Evolutionary conservation across 2,888 invertebrate species (phyloP), one percentile per base, ranked within the genome.

Genomic region (Conistra vaccinii): DNA sequence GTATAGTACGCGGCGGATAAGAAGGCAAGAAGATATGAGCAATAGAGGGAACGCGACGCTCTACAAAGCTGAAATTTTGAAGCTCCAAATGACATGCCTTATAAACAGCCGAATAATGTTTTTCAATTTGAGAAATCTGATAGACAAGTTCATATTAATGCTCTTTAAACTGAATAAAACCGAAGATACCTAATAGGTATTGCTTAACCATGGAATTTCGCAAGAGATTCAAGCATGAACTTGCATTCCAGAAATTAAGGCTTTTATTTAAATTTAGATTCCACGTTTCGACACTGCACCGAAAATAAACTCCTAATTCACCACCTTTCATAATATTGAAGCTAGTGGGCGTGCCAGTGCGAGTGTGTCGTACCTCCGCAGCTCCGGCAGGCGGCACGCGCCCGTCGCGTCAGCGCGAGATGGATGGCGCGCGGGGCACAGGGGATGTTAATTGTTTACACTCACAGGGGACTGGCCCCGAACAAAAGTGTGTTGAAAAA

Each of bases 391-490:
- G 69, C 23, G 57, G 51, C 61, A 42, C 73, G 61, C 73, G 55
- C 53, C 66, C 45, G 67, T 71, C 78, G 23, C 45, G 67, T 71
- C 78, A 26, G 32, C 3, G 35, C 10, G 75, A 68, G 76, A 78
- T 73, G 80, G 84, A 85, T 85, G 68, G 70, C 63, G 58, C 39
- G 45, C 45, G 32, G 57, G 26, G 17, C 29, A 26, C 58, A 70
- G 57, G 76, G 76, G 70, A 57, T 66, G 53, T 48, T 79, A 82
- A 84, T 83, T 82, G 82, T 69, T 72, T 75, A 45, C 75, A 53
- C 57, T 74, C 70, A 35, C 35, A 12, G 57, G 68, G 69, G 66
- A 69, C 73, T 51, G 39, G n/a, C 35, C 60, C 45, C 14, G 9
- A 26, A 42, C 23, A 10, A 23, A 20, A 39, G 9, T 29, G 3